Evolutionary conservation across 2,113 vertebrate species (phyloP).

Genomic region (Coregonus clupeaformis): DNA sequence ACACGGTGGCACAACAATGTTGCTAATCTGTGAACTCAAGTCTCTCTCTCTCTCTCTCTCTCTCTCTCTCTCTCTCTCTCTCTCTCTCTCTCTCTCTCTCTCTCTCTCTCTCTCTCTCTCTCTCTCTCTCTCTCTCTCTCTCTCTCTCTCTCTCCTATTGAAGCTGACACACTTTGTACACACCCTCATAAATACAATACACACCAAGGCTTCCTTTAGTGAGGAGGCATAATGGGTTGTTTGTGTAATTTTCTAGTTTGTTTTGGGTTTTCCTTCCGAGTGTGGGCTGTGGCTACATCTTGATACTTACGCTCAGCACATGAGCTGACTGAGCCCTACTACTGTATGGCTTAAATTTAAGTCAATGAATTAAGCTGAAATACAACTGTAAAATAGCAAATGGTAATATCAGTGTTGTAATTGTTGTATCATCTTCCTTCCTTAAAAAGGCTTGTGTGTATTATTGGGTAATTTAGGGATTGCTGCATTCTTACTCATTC

Average conservation of each 20-base stretch:
- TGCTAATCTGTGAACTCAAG: constrained; percentile 47
- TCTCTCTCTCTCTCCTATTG: not conserved
- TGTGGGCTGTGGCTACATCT: not conserved
- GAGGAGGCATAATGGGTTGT: constrained; percentile 32
- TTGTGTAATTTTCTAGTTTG: constrained; percentile 41
- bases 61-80: too few relatives aligned
- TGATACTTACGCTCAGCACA: not conserved
- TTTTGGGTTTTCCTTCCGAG: constrained; percentile 28
- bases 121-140: too few relatives aligned
- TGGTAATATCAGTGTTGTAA: not conserved
- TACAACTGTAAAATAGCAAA: not conserved
- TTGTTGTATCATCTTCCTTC: constrained; percentile 6
- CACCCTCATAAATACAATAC: not conserved
- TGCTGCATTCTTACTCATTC: constrained; percentile 41
- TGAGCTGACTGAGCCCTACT: not conserved
- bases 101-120: too few relatives aligned
- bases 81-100: too few relatives aligned
- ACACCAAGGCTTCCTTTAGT: constrained; percentile 16
- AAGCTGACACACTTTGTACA: constrained; percentile 13
- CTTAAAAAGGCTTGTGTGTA: not conserved
- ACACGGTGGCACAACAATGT: constrained; percentile 41
- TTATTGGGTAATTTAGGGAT: constrained; percentile 43
- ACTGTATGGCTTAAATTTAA: not conserved
- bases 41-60: too few relatives aligned
- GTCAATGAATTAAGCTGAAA: not conserved